Conservation (phyloP, 1,140 invertebrate genomes). For the Pogonognathellus flavescens region DNA sequence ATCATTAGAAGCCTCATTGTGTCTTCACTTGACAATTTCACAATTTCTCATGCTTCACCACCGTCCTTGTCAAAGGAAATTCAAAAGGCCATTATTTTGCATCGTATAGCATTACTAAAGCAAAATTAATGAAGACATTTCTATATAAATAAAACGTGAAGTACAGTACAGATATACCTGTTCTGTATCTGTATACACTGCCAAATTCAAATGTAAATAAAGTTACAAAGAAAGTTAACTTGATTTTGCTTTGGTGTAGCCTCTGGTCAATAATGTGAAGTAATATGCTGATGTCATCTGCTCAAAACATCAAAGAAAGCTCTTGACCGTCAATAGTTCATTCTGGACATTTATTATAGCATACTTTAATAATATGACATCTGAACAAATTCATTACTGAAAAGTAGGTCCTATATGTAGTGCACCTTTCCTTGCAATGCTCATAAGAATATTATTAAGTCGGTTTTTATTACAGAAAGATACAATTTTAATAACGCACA, state of each 20-base stretch:
- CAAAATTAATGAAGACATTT: not conserved
- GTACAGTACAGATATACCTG: no score
- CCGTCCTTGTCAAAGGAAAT: not conserved
- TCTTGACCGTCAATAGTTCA: not conserved
- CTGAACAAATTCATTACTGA: not conserved
- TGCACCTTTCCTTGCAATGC: no score
- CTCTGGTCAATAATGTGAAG: slow-evolving; percentile 11
- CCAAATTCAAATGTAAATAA: not conserved
- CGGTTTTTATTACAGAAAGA: no score
- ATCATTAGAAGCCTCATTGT: slow-evolving; percentile 46
- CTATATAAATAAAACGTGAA: not conserved
- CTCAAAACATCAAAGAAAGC: not conserved
- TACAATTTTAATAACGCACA: no score
- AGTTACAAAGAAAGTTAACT: not conserved
- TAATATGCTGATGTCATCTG: no score
- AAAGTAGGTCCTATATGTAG: not conserved
- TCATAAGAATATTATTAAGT: no score
- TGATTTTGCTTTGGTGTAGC: not conserved
- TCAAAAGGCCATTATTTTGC: not conserved
- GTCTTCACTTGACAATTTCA: slow-evolving; percentile 44
- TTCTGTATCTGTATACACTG: not conserved
- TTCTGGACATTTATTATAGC: not conserved
- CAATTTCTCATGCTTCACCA: slow-evolving; percentile 34
- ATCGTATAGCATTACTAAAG: not conserved
- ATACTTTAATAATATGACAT: not conserved